These are phyloP conservation scores for Orchesellides sinensis DNA, from an alignment of 2,888 invertebrate genomes.

Conservation along the genomic window DNA sequence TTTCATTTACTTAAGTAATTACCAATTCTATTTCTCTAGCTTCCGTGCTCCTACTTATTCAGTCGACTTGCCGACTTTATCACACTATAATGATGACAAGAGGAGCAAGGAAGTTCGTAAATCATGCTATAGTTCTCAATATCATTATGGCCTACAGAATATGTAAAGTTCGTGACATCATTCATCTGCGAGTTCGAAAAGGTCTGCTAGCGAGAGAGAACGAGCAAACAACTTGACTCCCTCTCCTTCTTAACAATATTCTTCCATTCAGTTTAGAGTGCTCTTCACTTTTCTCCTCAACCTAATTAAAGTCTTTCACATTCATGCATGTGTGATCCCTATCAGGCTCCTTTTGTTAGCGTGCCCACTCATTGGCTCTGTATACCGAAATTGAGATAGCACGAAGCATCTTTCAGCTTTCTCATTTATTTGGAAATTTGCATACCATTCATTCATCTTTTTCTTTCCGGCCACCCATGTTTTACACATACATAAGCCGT, in stretches of 20 bases:
- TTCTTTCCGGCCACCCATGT: not conserved
- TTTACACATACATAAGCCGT: not conserved
- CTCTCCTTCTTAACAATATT: constrained; percentile 51
- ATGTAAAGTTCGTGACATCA: constrained; percentile 46
- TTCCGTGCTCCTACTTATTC: constrained; percentile 3
- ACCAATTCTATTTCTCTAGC: constrained; percentile 30
- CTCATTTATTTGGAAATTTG: constrained; percentile 51
- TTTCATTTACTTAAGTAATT: constrained; percentile 58
- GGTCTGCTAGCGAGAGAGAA: not conserved
- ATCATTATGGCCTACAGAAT: constrained; percentile 6
- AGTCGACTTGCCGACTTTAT: constrained; percentile 43
- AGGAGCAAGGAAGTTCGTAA: constrained; percentile 58
- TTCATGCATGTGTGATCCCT: constrained; percentile 59
- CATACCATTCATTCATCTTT: constrained; percentile 25
- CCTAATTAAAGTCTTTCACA: constrained; percentile 62
- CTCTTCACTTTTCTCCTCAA: constrained; percentile 58
- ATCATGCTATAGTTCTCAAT: constrained; percentile 48
- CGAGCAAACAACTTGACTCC: constrained; percentile 60
- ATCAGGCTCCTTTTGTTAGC: constrained; percentile 45
- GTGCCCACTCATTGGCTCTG: not conserved
- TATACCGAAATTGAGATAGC: not conserved
- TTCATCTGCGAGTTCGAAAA: constrained; percentile 37
- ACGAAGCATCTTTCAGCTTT: constrained; percentile 23
- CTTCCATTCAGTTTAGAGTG: constrained; percentile 51
- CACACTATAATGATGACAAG: constrained; percentile 36